Evolutionary conservation across 2,113 vertebrate genomes (phyloP).

Genomic region (Pholis gunnellus): DNA sequence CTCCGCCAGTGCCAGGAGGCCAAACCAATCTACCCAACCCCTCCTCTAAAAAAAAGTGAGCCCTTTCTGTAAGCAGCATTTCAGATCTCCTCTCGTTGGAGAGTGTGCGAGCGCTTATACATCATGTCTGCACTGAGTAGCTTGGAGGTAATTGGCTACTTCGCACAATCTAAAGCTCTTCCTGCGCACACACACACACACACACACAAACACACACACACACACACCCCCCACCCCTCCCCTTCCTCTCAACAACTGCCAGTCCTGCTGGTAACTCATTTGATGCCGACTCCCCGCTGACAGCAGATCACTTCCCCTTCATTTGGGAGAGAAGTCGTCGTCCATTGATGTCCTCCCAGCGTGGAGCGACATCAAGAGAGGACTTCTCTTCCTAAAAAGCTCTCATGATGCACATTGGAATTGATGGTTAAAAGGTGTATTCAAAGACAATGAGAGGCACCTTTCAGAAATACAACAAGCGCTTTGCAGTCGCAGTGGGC

Average conservation of each 20-base stretch:
- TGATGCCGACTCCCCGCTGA: conserved; percentile 63
- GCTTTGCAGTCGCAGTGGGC: conserved; percentile 28
- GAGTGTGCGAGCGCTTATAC: conserved; percentile 29
- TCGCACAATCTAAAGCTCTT: conserved; percentile 73
- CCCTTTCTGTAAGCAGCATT: conserved; percentile 20
- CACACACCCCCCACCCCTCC: not conserved
- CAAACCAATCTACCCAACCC: conserved; percentile 37
- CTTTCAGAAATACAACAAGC: conserved; percentile 30
- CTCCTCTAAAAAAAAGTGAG: conserved; percentile 8
- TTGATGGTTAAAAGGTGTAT: conserved; percentile 62
- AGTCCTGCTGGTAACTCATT: conserved; percentile 66
- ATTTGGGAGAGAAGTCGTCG: conserved; percentile 59
- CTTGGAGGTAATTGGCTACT: conserved; percentile 70
- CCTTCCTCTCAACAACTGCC: conserved; percentile 61
- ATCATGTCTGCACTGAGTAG: conserved; percentile 56
- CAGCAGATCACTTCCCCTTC: conserved; percentile 60
- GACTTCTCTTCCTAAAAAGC: conserved; percentile 50
- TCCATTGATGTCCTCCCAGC: conserved; percentile 65
- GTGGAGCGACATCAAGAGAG: conserved; percentile 51
- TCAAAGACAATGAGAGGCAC: conserved; percentile 22
- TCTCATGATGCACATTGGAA: conserved; percentile 42
- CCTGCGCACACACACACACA: not conserved
- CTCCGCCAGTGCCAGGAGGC: conserved; percentile 37
- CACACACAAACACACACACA: not conserved
- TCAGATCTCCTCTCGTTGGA: conserved; percentile 28